Base-by-base conservation (phyloP, 2,888 invertebrate genomes). In the Cephus nigrinus region DNA sequence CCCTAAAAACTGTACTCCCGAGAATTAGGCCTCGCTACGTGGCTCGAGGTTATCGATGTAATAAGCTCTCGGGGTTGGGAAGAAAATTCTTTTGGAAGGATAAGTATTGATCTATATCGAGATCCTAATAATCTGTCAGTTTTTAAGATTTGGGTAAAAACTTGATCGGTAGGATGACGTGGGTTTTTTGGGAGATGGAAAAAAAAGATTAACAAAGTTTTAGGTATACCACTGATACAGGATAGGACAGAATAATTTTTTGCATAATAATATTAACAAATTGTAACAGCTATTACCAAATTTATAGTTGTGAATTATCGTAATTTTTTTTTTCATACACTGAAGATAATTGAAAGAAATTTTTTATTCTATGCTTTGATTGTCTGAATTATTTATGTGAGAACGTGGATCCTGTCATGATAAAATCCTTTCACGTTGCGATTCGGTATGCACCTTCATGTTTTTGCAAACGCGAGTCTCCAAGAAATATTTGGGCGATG, bases 111-210 rank as follows among this genome's bases (percentile, higher is more conserved):
- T 55, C 23, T 23, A 55, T 55, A 55, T 55, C 55, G 55, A 30
- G 33, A 34, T 33, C 35, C 9, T 75, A 23, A 34, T 72, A 32
- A 32, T 36, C 15, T 68, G 5, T 40, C 30, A 72, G 73, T 55
- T 72, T 76, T 33, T 34, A 76, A 32, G 76, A 73, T 72, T 35
- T n/a, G 5, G 12, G n/a, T 55, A 68, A 72, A 73, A 73, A 68
- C 33, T 23, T 32, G 73, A 31, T 9, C 15, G 9, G 55, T 23
- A 55, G 55, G 5, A 9, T 55, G 55, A 55, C 55, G 55, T 3
- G 9, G 23, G 55, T 55, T 23, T 23, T 55, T 55, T 15, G 23
- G 55, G 9, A 9, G 9, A 55, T 55, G 55, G 9, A 23, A 23
- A 23, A 55, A 23, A 23, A 36, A 55, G 15, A 23, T 23, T 55